Evolutionary conservation across 1,140 invertebrate genomes (phyloP).

Genomic region (Drosophila varians): DNA sequence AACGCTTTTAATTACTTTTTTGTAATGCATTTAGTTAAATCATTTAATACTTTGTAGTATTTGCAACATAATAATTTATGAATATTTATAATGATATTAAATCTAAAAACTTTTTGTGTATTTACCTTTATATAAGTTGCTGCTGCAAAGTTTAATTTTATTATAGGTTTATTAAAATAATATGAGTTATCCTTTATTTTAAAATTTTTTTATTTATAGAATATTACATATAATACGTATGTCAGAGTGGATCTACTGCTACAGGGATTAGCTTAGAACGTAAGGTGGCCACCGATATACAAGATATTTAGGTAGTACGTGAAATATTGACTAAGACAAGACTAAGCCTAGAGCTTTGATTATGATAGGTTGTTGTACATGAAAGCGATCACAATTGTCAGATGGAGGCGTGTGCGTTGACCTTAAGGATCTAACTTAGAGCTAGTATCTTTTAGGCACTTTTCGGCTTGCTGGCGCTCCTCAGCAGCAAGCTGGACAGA

Average conservation of each 20-base stretch:
- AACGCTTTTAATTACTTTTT: too few species aligned
- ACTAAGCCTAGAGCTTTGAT: slow-evolving; percentile 40
- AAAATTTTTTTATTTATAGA: slow-evolving; percentile 10
- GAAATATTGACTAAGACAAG: slow-evolving; percentile 41
- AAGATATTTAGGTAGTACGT: slow-evolving; percentile 5
- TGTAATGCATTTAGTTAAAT: too few species aligned
- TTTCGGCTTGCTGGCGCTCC: slow-evolving; percentile 43
- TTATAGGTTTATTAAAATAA: too few species aligned
- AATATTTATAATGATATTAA: too few species aligned
- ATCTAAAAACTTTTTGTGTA: too few species aligned
- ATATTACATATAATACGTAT: slow-evolving; percentile 28
- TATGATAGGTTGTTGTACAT: slow-evolving; percentile 63
- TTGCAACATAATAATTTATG: neutral
- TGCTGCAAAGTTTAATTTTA: too few species aligned
- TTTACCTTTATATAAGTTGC: too few species aligned
- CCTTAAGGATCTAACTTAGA: slow-evolving; percentile 32
- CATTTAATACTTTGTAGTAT: too few species aligned
- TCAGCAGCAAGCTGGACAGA: slow-evolving; percentile 67
- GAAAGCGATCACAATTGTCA: slow-evolving; percentile 71
- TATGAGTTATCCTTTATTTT: slow-evolving; percentile 11
- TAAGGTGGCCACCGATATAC: slow-evolving; percentile 46
- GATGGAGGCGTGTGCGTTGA: slow-evolving; percentile 58
- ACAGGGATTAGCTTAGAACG: slow-evolving; percentile 7
- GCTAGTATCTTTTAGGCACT: slow-evolving; percentile 64
- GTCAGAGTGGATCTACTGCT: slow-evolving; percentile 3